Base-by-base conservation (phyloP, 2,888 invertebrate genomes). In the Lycaena phlaeas region DNA sequence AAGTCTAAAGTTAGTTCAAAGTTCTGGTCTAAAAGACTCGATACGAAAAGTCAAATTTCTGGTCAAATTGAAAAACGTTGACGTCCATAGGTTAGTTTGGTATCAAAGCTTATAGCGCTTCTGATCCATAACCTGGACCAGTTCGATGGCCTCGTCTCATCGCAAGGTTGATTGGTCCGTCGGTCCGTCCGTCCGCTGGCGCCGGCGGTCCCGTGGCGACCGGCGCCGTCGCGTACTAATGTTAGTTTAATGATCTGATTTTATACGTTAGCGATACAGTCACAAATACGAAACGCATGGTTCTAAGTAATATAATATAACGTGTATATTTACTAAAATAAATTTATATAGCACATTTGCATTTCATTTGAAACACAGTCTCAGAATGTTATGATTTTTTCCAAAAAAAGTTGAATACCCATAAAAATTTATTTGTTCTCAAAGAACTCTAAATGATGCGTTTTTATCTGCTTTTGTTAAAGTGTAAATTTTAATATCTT, bases 251-350 rank as follows among this genome's bases (percentile, higher is more conserved):
- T 59, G 75, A 77, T 77, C 76, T 77, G 76, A 75, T 57, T 64
- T 64, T 60, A 51, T 64, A 61, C 49, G 52, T 18, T 22, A 22
- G 22, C 22, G 2, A 9, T 2, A 4, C 22, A 18, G 22, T 6
- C 6, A 22, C 7, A 72, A 66, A 43, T 48, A 18, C 5, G 5
- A 10, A 39, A 53, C 53, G 55, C 54, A 59, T 56, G 55, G 44
- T 52, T 58, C 57, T 58, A 54, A 52, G 48, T 46, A 45, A 43
- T 48, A 48, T 58, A 59, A 17, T 22, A 17, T 12, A 18, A 34
- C 12, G 7, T 34, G 68, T 77, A 74, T 77, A 69, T 75, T 68
- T 63, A 78, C 73, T 63, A 51, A 62, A 65, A 70, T 64, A 75
- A 64, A 73, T 60, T 62, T 69, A 66, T 66, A 69, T 68, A 68